These are phyloP conservation scores for Scomber colias DNA, from an alignment of 2,113 vertebrate genomes.

Conservation along the genomic window DNA sequence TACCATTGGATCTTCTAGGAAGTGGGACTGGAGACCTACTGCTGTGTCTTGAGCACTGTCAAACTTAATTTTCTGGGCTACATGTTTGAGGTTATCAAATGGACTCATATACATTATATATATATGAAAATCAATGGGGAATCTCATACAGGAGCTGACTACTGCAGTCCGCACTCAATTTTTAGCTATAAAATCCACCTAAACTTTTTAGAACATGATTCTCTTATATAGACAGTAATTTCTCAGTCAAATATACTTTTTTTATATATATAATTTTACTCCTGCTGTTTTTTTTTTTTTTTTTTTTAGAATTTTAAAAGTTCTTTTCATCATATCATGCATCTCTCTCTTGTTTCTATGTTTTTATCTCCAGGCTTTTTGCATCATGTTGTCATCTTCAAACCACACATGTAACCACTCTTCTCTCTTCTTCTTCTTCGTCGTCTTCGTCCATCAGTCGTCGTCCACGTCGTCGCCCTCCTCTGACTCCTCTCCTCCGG, in stretches of 20 bases:
- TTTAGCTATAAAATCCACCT: slow-evolving; percentile 79
- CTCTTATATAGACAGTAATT: slow-evolving; percentile 81
- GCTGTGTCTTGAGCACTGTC: slow-evolving; percentile 63
- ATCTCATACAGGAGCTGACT: slow-evolving; percentile 77
- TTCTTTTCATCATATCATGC: slow-evolving; percentile 82
- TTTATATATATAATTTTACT: slow-evolving; percentile 43
- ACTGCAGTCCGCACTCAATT: slow-evolving; percentile 69
- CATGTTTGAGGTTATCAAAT: slow-evolving; percentile 68
- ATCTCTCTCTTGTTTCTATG: slow-evolving; percentile 49
- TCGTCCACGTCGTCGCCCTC: slow-evolving; percentile 95
- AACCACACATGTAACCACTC: slow-evolving; percentile 33
- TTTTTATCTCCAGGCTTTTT: slow-evolving; percentile 75
- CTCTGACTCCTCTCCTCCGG: slow-evolving; percentile 88
- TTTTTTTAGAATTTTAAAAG: slow-evolving; percentile 44
- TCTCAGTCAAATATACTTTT: slow-evolving; percentile 83
- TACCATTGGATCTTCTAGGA: slow-evolving; percentile 59
- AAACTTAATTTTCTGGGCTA: slow-evolving; percentile 76
- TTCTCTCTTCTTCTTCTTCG: neutral
- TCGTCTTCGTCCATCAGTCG: slow-evolving; percentile 85
- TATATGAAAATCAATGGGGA: slow-evolving; percentile 54
- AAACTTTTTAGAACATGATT: slow-evolving; percentile 79
- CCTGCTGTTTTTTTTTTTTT: slow-evolving; percentile 60
- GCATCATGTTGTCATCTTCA: slow-evolving; percentile 71
- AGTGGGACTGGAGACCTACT: slow-evolving; percentile 43
- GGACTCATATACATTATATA: slow-evolving; percentile 32